Evolutionary conservation across 2,113 vertebrate species (phyloP), one percentile per base, ranked within the genome.

Genomic region (Ginglymostoma cirratum): DNA sequence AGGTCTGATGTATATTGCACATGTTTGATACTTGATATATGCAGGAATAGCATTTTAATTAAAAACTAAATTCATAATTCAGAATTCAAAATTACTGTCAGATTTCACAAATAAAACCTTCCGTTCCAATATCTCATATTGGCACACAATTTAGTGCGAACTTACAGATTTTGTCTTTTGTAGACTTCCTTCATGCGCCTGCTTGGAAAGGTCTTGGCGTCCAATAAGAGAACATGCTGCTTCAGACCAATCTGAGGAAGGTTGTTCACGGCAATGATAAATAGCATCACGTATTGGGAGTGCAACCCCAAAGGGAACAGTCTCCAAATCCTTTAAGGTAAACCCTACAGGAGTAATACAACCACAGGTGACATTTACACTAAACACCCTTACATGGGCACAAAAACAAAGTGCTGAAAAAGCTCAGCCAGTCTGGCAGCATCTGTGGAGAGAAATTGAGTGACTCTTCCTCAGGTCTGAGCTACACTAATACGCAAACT

Each of bases 201-300:
- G 99, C 95, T 98, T 99, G 96, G 98, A 99, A 65, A 99, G 97
- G 96, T 99, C 99, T 97, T 99, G 99, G 38, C 99, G 98, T 42
- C 99, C 99, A 76, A 99, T 99, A 96, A 99, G 97, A 96, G 99
- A 97, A 96, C 99, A 99, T 95, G 99, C 98, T 0, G 98, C 98
- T 97, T 99, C 98, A 0, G 99, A 98, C 99, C 99, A 99, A 97
- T 99, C 98, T 19, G 99, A 99, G 96, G 98, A 98, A 0, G 99
- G 99, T 97, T 99, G 98, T 96, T 99, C 98, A 0, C 99, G 98
- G 97, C 99, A 99, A 95, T 98, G 98, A 96, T 99, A 99, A 92
- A 99, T 98, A 2, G 99, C 99, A 10, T 99, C 99, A 96, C 99
- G 97, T 95, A 99, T 98, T 27, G 99, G 98, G 97, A 99, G 98